Evolutionary conservation across 35 echinoderm and acorn worm species (phyloP), one percentile per base, ranked within the genome.

Genomic region (Strongylocentrotus purpuratus): DNA sequence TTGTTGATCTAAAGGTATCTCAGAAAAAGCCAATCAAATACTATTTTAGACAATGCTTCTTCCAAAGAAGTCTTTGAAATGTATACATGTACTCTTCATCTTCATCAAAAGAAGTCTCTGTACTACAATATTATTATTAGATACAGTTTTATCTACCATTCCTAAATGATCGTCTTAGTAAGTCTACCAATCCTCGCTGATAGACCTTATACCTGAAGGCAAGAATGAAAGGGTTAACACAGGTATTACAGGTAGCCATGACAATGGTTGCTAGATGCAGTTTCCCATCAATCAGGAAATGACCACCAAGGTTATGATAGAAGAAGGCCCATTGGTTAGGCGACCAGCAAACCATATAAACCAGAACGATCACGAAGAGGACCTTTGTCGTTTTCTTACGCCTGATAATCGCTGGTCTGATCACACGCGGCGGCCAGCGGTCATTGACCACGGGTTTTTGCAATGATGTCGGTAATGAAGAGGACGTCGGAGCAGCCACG

Each of bases 251-350:
- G 0, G 65, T 78, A 0, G 94, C 48, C 12, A 94, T 6, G 17
- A 94, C 31, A 31, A 70, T 78, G 35, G 94, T 61, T 45, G 31
- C 94, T 46, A 70, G 50, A 35, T 61, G 60, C 17, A 70, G 32
- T 59, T 78, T 70, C 0, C 33, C 33, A 45, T 70, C 48, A 48
- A 93, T 52, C 31, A 52, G 25, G 25, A 93, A 32, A 47, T 35
- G 47, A 32, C 46, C 92, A 25, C 94, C 94, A 9, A 45, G 17
- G 58, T 94, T 94, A 47, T 35, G 50, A 35, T 31, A n/a, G 50
- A 94, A 32, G 58, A 94, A 94, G 25, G 35, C 18, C 94, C 94
- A 94, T 47, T 94, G 94, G 25, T 94, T 94, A 1, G 94, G 94
- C 8, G 94, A 70, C 94, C 94, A 94, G 61, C 94, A 94, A 5